These are phyloP conservation scores for Remorina albescens DNA, from an alignment of 2,797 vertebrate genomes.

Conservation along the genomic window DNA sequence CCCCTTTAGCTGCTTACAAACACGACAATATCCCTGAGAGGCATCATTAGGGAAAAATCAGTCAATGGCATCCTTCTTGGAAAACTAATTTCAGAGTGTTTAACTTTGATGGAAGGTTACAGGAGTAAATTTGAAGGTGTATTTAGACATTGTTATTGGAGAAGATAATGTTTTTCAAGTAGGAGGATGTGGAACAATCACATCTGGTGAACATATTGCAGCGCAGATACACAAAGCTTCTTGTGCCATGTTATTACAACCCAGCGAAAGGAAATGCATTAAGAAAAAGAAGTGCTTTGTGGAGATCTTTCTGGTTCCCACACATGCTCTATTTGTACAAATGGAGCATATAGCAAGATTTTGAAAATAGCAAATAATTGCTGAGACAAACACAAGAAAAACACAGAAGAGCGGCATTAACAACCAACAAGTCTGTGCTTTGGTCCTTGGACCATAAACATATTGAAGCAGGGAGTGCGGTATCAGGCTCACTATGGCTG, in stretches of 20 bases:
- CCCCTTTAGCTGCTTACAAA: slow-evolving; percentile 77
- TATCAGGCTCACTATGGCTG: slow-evolving; percentile 77
- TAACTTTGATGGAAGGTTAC: slow-evolving; percentile 56
- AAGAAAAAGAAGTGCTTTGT: slow-evolving; percentile 58
- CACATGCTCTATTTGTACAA: slow-evolving; percentile 66
- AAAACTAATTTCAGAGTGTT: slow-evolving; percentile 67
- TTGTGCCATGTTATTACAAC: slow-evolving; percentile 56
- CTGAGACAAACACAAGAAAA: slow-evolving; percentile 59
- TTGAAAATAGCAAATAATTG: slow-evolving; percentile 70
- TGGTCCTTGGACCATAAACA: slow-evolving; percentile 71
- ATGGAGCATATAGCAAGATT: slow-evolving; percentile 52
- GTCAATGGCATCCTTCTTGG: slow-evolving; percentile 80
- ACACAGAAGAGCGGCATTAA: slow-evolving; percentile 56
- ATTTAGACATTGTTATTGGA: slow-evolving; percentile 64
- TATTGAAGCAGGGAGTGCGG: slow-evolving; percentile 67
- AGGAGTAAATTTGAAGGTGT: slow-evolving; percentile 57
- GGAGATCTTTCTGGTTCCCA: slow-evolving; percentile 63
- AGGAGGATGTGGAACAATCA: slow-evolving; percentile 59
- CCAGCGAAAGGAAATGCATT: slow-evolving; percentile 61
- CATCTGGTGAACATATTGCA: slow-evolving; percentile 54
- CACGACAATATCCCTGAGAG: slow-evolving; percentile 74
- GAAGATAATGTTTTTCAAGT: slow-evolving; percentile 61
- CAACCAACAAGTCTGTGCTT: slow-evolving; percentile 67
- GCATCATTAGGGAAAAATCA: slow-evolving; percentile 82
- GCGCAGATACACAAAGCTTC: slow-evolving; percentile 49